These are phyloP conservation scores for Nesogale talazaci DNA, from an alignment of 2,113 vertebrate species.

Conservation along the genomic window DNA sequence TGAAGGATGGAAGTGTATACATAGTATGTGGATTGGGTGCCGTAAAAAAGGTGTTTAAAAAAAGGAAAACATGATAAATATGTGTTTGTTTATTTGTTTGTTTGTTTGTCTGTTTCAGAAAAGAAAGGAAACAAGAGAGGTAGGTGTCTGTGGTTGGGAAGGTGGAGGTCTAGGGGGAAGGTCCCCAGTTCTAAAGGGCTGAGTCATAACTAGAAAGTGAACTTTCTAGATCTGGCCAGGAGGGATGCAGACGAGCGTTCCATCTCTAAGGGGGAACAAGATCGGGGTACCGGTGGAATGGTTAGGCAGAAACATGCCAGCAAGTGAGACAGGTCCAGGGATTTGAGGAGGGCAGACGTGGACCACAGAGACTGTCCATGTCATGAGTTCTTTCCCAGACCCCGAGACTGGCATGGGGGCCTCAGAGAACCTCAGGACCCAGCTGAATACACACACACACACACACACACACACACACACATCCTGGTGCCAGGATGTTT, in stretches of 20 bases:
- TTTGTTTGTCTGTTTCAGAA: too few species aligned
- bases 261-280: not conserved
- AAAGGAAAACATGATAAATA: too few species aligned
- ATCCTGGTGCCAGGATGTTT: not conserved
- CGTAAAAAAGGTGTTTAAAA: too few species aligned
- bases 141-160: not conserved
- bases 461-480: not conserved
- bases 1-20: too few species aligned
- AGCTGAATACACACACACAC: not conserved
- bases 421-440: not conserved
- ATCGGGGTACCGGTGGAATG: not conserved
- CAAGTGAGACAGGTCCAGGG: not conserved
- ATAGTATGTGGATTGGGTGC: too few species aligned
- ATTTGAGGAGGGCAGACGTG: not conserved
- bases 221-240: not conserved
- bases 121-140: not conserved
- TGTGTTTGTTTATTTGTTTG: too few species aligned
- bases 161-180: not conserved
- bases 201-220: not conserved
- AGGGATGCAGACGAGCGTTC: not conserved
- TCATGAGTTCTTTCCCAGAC: not conserved
- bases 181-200: not conserved
- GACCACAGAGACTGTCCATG: not conserved
- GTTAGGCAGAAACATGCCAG: not conserved
- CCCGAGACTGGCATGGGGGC: not conserved